These are phyloP conservation scores for Folsomia manolachei DNA, from an alignment of 2,888 invertebrate genomes.

Conservation along the genomic window DNA sequence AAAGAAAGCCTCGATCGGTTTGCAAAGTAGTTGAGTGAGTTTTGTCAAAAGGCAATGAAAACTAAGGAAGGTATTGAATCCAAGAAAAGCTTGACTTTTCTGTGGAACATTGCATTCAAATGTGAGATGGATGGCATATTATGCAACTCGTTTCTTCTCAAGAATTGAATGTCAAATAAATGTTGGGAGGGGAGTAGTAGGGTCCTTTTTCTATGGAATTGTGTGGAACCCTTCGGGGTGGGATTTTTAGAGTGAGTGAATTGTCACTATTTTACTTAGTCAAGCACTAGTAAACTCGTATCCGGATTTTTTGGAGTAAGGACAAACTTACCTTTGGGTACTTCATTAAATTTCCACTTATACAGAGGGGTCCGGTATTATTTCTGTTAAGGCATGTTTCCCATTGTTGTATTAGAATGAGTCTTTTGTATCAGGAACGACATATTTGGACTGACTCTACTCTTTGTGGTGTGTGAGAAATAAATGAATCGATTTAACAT, in stretches of 20 bases:
- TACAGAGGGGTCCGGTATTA: too few species aligned
- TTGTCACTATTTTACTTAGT: neutral
- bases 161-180: slow-evolving; percentile 8
- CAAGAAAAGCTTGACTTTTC: neutral
- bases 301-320: too few species aligned
- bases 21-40: neutral
- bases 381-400: neutral
- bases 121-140: neutral
- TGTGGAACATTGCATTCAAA: too few species aligned
- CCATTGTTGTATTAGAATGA: too few species aligned
- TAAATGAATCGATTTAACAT: too few species aligned
- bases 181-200: neutral
- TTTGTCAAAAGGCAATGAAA: neutral
- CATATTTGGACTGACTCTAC: neutral
- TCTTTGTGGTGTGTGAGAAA: too few species aligned
- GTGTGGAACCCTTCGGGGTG: slow-evolving; percentile 1
- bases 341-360: neutral
- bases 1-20: neutral
- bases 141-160: slow-evolving; percentile 1
- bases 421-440: neutral
- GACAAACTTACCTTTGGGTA: too few species aligned
- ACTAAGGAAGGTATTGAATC: neutral
- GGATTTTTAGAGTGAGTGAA: neutral
- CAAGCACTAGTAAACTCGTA: too few species aligned
- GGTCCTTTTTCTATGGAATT: neutral